Percentiles rank a stretch among this genome's conserved stretches.
phyloP scores from a whole-genome alignment of 1,140 invertebrate species.

The Microplitis demolitor region DNA sequence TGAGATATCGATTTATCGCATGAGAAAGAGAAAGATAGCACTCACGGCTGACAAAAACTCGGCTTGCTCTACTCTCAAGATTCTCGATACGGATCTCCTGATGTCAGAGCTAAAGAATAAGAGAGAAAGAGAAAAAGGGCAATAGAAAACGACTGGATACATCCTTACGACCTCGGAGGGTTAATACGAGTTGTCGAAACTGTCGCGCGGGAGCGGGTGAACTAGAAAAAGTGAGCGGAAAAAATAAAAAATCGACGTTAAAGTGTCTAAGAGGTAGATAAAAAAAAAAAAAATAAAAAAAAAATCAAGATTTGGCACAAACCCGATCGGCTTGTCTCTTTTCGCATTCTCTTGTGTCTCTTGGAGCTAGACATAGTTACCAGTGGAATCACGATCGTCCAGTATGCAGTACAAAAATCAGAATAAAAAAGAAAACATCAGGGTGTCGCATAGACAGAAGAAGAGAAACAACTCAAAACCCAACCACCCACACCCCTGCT shows the following conservation, averaged over 20 bases:
- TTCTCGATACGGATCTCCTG: neutral
- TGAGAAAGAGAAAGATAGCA: neutral
- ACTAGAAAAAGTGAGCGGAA: neutral
- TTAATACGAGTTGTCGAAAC: conserved; percentile 9
- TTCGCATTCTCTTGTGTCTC: neutral
- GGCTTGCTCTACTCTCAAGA: neutral
- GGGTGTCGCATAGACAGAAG: neutral
- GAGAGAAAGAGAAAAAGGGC: neutral
- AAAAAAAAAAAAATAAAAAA: neutral
- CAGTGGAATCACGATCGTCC: conserved; percentile 23
- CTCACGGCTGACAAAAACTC: neutral
- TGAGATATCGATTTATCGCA: neutral
- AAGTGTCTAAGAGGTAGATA: neutral
- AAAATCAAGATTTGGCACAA: neutral
- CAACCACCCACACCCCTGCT: neutral
- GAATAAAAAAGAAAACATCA: conserved; percentile 12
- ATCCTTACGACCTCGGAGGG: neutral
- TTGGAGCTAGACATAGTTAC: neutral
- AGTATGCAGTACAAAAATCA: conserved; percentile 12
- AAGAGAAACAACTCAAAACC: neutral
- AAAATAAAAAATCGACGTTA: neutral
- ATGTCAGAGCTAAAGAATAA: neutral
- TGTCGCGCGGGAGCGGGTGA: neutral
- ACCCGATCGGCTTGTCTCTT: neutral
- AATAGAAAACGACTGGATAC: neutral